A percentile compares a stretch with the other conserved stretches of the same genome.
These are phyloP conservation scores for Eupithecia tripunctaria DNA, from an alignment of 2,888 invertebrate species.

Conservation along the genomic window DNA sequence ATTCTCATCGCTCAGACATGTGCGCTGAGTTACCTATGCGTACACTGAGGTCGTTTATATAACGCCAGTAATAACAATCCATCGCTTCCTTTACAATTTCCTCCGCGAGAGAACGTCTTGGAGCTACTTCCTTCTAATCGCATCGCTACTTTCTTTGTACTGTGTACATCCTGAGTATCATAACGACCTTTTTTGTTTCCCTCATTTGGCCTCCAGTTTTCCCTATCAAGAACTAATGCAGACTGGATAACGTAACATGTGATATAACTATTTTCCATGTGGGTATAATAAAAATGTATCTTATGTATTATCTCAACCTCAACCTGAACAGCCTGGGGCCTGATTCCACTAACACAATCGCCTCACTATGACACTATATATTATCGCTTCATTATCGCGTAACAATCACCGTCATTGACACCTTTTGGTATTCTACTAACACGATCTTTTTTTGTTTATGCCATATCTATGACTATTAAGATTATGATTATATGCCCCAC, in stretches of 20 bases:
- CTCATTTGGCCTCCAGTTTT: conserved; percentile 56
- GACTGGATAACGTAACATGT: not conserved
- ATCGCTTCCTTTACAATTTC: conserved; percentile 57
- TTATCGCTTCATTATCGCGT: too few species aligned
- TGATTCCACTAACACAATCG: too few species aligned
- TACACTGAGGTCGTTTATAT: conserved; percentile 20
- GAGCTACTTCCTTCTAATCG: conserved; percentile 46
- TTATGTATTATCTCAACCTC: too few species aligned
- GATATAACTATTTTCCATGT: not conserved
- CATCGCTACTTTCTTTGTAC: conserved; percentile 46
- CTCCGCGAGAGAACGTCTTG: conserved; percentile 51
- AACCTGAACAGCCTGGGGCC: too few species aligned
- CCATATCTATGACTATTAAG: too few species aligned
- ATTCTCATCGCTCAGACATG: not conserved
- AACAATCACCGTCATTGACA: too few species aligned
- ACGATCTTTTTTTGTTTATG: too few species aligned
- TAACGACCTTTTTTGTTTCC: conserved; percentile 66
- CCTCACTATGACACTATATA: too few species aligned
- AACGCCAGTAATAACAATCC: conserved; percentile 52
- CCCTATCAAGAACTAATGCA: conserved; percentile 8
- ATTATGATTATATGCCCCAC: too few species aligned
- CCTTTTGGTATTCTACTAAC: too few species aligned
- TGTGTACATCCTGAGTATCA: conserved; percentile 30
- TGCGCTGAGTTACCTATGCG: not conserved
- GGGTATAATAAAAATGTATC: too few species aligned